phyloP scores from a whole-genome alignment of 2,113 vertebrate species.

The Misgurnus anguillicaudatus region DNA sequence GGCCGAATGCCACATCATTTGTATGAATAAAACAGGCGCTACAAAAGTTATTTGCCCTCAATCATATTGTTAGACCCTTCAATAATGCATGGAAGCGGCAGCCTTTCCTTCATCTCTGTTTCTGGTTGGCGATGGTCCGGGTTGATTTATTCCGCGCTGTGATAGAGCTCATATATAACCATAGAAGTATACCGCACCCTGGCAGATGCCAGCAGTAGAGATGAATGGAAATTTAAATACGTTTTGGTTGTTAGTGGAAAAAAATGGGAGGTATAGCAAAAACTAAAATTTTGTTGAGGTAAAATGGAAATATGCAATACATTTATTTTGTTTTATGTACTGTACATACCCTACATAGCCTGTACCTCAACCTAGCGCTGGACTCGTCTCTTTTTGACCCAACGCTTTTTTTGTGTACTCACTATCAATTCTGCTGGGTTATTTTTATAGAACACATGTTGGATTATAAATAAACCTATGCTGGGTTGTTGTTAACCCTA shows the following conservation, averaged over 20 bases:
- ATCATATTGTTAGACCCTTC: slow-evolving; percentile 35
- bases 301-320: no score
- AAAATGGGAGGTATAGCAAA: neutral
- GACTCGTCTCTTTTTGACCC: no score
- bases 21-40: slow-evolving; percentile 32
- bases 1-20: neutral
- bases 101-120: slow-evolving; percentile 31
- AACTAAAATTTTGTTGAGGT: no score
- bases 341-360: no score
- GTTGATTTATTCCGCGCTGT: slow-evolving; percentile 28
- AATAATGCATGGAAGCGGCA: slow-evolving; percentile 34
- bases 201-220: neutral
- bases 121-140: neutral
- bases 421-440: no score
- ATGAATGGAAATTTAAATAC: neutral
- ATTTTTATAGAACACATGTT: no score
- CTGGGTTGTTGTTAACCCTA: no score
- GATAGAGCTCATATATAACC: slow-evolving; percentile 22
- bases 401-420: no score
- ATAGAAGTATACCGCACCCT: slow-evolving; percentile 8
- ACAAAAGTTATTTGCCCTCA: slow-evolving; percentile 27
- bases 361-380: no score
- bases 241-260: neutral
- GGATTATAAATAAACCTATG: no score
- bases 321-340: no score